Evolutionary conservation across 1,140 invertebrate genomes (phyloP), one percentile per base, ranked within the genome.

Genomic region (Riptortus pedestris): DNA sequence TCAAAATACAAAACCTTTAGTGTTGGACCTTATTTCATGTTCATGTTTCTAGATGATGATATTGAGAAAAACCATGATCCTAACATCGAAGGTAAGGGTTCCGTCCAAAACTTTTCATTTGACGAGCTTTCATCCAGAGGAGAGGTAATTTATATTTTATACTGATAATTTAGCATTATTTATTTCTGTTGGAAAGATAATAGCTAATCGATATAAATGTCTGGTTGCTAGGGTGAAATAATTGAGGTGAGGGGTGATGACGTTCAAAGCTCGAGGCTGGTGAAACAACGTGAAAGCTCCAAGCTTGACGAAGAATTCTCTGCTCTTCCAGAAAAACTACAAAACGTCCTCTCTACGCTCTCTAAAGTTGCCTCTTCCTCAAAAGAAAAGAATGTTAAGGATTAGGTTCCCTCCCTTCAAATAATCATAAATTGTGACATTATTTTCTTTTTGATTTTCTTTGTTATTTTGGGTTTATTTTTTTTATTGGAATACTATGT

Each of bases 241-340:
- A 45, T 60, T 26, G 59, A 60, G 33, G 59, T 60, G 2, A 60
- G 43, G 4, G 33, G 33, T 18, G 59, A 31, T 24, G 59, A 60
- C 11, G 20, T 60, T 48, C 14, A 55, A 24, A 24, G 14, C 2
- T 27, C 51, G 12, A 38, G 14, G 14, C 1, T 3, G 26, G 18
- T 24, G 16, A 51, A 55, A 26, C 20, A 55, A 55, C n/a, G n/a
- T n/a, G 24, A 20, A 9, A 24, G 20, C 20, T 24, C 24, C 16
- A 24, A 55, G 14, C 4, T 24, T 14, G 51, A 55, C 16, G 51
- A 55, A 24, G 51, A 55, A 0, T 9, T 55, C 12, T 55, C 51
- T 4, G 20, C 51, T 4, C 26, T 55, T 24, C 51, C 51, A 24
- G 51, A 55, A 55, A 55, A 24, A 14, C 26, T 55, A 24, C 51